Conservation (phyloP, 2,113 vertebrate genomes). For the Seriola aureovittata region DNA sequence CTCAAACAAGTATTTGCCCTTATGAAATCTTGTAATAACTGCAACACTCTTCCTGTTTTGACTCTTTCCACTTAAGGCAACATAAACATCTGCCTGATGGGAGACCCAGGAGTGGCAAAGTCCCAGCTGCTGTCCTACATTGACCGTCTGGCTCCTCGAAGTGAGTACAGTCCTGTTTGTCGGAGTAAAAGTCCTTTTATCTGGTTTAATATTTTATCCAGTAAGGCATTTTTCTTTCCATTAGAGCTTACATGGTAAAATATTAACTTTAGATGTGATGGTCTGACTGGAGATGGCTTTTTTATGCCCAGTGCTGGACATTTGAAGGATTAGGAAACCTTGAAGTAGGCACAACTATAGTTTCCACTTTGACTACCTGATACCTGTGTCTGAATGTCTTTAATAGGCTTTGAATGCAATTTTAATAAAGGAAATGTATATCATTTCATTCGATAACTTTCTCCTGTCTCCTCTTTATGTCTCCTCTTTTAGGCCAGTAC, state of each 20-base stretch:
- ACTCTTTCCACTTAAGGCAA: constrained; percentile 82
- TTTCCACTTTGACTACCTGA: neutral
- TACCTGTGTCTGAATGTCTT: neutral
- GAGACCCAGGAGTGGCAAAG: constrained; percentile 96
- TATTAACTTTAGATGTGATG: constrained; percentile 20
- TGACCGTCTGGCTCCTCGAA: constrained; percentile 92
- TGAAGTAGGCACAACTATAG: neutral
- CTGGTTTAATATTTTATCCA: constrained; percentile 55
- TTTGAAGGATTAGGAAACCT: neutral
- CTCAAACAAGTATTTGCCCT: neutral
- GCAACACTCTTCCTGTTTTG: constrained; percentile 2
- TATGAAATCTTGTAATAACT: neutral
- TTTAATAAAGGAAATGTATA: no score
- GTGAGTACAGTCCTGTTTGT: constrained; percentile 81
- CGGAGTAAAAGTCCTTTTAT: neutral
- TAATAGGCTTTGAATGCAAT: no score
- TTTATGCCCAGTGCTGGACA: neutral
- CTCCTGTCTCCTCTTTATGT: neutral
- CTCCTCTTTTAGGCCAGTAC: constrained; percentile 88
- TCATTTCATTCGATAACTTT: neutral
- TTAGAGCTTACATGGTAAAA: neutral
- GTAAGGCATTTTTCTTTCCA: constrained; percentile 16
- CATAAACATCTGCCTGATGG: constrained; percentile 96
- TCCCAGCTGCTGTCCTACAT: constrained; percentile 95
- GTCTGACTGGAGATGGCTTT: neutral